Base-by-base conservation (phyloP, 2,113 vertebrate species). In the Syngnathus scovelli region DNA sequence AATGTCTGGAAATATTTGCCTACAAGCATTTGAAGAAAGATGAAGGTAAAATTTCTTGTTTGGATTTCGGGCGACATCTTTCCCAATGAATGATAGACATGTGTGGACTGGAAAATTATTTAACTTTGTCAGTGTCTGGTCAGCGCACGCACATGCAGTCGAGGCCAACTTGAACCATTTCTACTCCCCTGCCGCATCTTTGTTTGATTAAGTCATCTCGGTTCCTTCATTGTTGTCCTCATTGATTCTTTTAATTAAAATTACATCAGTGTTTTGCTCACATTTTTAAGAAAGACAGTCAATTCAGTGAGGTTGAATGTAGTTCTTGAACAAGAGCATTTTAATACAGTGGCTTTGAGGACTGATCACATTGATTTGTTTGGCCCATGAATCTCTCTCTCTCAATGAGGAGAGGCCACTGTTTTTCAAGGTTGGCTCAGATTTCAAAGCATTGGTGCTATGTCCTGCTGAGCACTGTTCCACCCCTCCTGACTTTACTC, bases 401-500 rank as follows among this genome's bases (percentile, higher is more conserved):
- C 76, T 73, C 52, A 64, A 77, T 83, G 77, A 83, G 84, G 75
- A 85, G 78, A 83, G 77, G 76, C 68, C 77, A 85, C 79, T 86
- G 82, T 86, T 88, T 70, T 85, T 80, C 58, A 64, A 78, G 72
- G 68, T 65, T 38, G 78, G 78, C 69, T 88, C 83, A 71, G 55
- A 83, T 88, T 87, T 88, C 82, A 87, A 86, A 88, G 82, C 60
- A 63, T 84, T 77, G 72, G 69, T 74, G 51, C 65, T 62, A 18
- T 7, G 33, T 62, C 65, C 74, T 27, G 37, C 61, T 61, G 71
- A 61, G 77, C 4, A 16, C 52, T 59, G 36, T 63, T 63, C 70
- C 69, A 70, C 39, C 46, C 10, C 19, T 74, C 61, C 59, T 65
- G 10, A n/a, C 46, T 65, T 64, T 39, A 27, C 21, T 27, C 60